Base-by-base conservation (phyloP, 2,888 invertebrate species). In the Zaprionus obscuricornis region DNA sequence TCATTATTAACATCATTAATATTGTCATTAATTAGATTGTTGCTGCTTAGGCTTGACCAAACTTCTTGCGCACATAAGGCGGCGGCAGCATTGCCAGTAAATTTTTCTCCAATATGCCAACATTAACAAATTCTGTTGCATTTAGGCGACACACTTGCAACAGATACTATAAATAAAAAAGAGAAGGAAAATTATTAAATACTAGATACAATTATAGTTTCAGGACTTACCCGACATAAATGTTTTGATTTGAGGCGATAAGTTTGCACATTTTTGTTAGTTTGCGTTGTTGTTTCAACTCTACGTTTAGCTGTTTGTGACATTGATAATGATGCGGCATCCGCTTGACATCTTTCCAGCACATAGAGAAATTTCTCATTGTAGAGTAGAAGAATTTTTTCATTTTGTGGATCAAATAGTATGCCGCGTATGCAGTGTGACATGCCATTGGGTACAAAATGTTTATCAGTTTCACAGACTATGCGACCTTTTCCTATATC, bases 31-130 rank as follows among this genome's bases (percentile, higher is more conserved):
- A 22, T 22, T 22, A 40, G 40, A 17, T n/a, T 13, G 2, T 10
- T 10, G 36, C 14, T 3, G 11, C 31, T 52, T 88, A 89, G 27
- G 82, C 33, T n/a, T 55, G 59, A 27, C 94, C 95, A 86, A 93
- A 95, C 67, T 92, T 92, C 87, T 94, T 94, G 88, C 93, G 92
- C 72, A 91, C 92, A 46, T 95, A 91, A 2, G 94, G 92, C 3
- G 94, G 93, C 7, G 96, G 96, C 50, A 97, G 90, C 74, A 94
- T 92, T 40, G 94, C 93, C 4, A 93, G 90, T 31, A 97, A 91
- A 52, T 93, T 92, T 39, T 93, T 91, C 0, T 95, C 95, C 77
- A 94, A 93, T 1, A 95, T 92, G 89, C 96, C 96, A 18, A 97
- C 92, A 1, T 94, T 93, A 3, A 97, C 93, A 74, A 96, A 91